Base-by-base conservation (phyloP, 2,797 vertebrate genomes). In the Distichodus sexfasciatus region DNA sequence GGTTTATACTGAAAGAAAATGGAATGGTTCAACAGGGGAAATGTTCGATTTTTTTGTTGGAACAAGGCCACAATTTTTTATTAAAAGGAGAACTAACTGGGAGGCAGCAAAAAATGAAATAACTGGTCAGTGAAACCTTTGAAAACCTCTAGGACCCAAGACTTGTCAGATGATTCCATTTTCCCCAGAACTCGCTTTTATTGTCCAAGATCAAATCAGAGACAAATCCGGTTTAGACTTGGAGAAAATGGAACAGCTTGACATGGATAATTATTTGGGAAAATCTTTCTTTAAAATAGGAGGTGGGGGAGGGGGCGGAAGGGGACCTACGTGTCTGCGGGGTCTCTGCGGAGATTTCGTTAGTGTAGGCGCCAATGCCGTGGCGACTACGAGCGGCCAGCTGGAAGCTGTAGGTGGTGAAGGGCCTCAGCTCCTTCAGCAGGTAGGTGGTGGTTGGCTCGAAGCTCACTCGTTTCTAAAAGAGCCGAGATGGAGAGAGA, bases 291-390 rank as follows among this genome's bases (percentile, higher is more conserved):
- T n/a, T n/a, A n/a, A n/a, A n/a, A n/a, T n/a, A n/a, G n/a, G n/a
- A n/a, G 48, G 76, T 19, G 57, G 35, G 28, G 84, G 81, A 81
- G 36, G 29, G 83, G 82, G 81, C 89, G 88, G 93, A 98, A 87
- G 89, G 88, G 85, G 89, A 99, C 97, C 93, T 98, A 99, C 97
- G 97, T 95, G 97, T 98, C 92, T 98, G 97, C 83, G 97, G 95
- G 69, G 97, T 99, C 87, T 96, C 95, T 0, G 96, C 95, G 19
- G 95, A 96, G 82, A 99, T 97, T 89, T 98, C 96, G 10, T 94
- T 91, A 76, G 97, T 99, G 5, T 97, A 98, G 69, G 96, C 96
- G 61, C 97, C 96, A 12, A 97, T 87, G 74, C 97, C 97, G 54
- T 97, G 94, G 33, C 93, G 95, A 85, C 96, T 97, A 23, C 94